phyloP scores from a whole-genome alignment of 2,113 vertebrate genomes.

The Hystrix cristata region DNA sequence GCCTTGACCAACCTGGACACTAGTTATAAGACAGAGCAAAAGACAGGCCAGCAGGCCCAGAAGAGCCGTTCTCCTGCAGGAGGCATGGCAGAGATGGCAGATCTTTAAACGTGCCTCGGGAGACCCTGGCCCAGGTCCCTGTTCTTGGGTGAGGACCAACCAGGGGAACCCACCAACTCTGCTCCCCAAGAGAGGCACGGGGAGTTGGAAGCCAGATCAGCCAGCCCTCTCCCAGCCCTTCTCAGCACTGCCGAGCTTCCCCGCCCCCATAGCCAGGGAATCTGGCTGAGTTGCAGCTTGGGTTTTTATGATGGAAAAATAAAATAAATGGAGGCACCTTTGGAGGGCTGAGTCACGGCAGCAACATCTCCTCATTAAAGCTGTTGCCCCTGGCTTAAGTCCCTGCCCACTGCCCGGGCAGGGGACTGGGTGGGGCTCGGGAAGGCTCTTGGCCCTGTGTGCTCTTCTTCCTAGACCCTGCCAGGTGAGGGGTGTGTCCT shows the following conservation, averaged over 20 bases:
- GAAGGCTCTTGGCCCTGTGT: conserved; percentile 61
- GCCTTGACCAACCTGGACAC: background rate
- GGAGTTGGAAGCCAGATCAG: background rate
- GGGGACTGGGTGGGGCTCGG: conserved; percentile 68
- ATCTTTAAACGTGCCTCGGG: background rate
- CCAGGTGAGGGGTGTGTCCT: background rate
- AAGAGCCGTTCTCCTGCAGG: fast-evolving
- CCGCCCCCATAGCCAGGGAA: conserved; percentile 26
- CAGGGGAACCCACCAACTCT: background rate
- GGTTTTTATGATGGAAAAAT: conserved; percentile 90
- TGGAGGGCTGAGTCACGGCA: conserved; percentile 88
- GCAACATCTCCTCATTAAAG: conserved; percentile 88
- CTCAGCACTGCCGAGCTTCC: background rate
- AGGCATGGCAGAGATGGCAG: background rate
- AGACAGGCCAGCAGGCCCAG: background rate
- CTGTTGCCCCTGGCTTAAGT: conserved; percentile 84
- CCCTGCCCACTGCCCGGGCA: conserved; percentile 79
- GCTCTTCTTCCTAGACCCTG: background rate
- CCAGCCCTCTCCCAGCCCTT: background rate
- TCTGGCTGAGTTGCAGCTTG: conserved; percentile 86
- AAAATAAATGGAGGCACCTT: conserved; percentile 89
- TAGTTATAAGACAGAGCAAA: background rate
- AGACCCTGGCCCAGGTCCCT: background rate
- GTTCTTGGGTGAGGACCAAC: background rate
- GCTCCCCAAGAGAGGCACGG: background rate